Percentiles rank a stretch among this genome's conserved stretches.
Conservation (phyloP, 2,113 vertebrate species). For the Mystacornis crossleyi region DNA sequence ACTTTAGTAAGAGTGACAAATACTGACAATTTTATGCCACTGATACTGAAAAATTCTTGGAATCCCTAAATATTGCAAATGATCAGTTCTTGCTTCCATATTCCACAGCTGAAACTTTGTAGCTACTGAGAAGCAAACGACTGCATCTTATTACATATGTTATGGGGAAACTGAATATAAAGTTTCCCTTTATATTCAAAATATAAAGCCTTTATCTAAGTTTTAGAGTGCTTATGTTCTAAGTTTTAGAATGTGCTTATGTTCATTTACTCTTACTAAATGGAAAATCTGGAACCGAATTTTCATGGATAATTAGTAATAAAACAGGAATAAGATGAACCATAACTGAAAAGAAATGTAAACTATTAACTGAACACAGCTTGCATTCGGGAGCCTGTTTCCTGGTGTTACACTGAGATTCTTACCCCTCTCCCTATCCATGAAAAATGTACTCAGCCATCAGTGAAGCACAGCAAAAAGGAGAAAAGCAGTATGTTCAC, state of each 20-base stretch:
- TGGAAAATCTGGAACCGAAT: not conserved
- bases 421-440: not conserved
- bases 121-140: not conserved
- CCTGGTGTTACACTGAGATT: not conserved
- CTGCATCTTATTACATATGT: not conserved
- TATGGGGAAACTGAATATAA: not conserved
- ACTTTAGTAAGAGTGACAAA: not conserved
- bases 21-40: not conserved
- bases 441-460: not conserved
- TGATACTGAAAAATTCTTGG: not conserved
- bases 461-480: not conserved
- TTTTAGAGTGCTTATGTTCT: not conserved
- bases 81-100: not conserved
- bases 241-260: not conserved
- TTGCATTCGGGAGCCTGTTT: not conserved
- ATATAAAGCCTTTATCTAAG: not conserved
- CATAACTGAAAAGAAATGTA: not conserved
- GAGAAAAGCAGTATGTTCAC: not conserved
- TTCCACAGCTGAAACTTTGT: rapidly evolving
- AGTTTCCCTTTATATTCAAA: no score
- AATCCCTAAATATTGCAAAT: not conserved
- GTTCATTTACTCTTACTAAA: not conserved
- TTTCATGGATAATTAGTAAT: not conserved
- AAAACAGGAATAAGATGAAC: not conserved
- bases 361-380: not conserved